Conservation (phyloP, 1,140 invertebrate species). For the Philopotamus ludificatus region DNA sequence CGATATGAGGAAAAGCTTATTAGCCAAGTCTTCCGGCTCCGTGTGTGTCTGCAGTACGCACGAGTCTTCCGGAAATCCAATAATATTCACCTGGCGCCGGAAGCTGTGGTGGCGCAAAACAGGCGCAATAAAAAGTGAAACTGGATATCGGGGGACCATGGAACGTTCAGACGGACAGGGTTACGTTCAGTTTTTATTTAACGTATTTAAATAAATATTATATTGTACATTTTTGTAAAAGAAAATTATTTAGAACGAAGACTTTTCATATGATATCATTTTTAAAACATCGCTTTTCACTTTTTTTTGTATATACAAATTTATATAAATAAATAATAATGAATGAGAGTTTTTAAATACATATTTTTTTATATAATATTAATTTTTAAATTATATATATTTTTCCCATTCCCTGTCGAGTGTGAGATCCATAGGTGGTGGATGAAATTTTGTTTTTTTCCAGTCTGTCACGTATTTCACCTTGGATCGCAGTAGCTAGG, state of each 20-base stretch:
- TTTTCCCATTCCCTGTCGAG: no score
- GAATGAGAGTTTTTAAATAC: no score
- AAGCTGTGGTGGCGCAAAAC: slow-evolving; percentile 32
- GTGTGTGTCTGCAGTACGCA: slow-evolving; percentile 17
- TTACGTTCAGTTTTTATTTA: no score
- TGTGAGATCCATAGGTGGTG: neutral
- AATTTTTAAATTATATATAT: no score
- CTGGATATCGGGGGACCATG: slow-evolving; percentile 19
- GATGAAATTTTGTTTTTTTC: slow-evolving; percentile 3
- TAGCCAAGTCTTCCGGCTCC: neutral
- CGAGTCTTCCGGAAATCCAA: slow-evolving; percentile 35
- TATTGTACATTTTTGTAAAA: no score
- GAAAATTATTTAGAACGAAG: no score
- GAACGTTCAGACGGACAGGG: neutral
- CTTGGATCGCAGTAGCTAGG: slow-evolving; percentile 12
- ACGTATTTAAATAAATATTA: no score
- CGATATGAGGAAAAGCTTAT: neutral
- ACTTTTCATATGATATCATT: no score
- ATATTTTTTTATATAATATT: no score
- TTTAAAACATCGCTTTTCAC: no score
- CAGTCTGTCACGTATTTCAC: slow-evolving; percentile 28
- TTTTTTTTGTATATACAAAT: neutral
- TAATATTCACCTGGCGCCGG: slow-evolving; percentile 40
- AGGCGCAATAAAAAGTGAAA: slow-evolving; percentile 39
- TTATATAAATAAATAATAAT: neutral